Evolutionary conservation across 2,888 invertebrate species (phyloP).

Genomic region (Operophtera brumata): DNA sequence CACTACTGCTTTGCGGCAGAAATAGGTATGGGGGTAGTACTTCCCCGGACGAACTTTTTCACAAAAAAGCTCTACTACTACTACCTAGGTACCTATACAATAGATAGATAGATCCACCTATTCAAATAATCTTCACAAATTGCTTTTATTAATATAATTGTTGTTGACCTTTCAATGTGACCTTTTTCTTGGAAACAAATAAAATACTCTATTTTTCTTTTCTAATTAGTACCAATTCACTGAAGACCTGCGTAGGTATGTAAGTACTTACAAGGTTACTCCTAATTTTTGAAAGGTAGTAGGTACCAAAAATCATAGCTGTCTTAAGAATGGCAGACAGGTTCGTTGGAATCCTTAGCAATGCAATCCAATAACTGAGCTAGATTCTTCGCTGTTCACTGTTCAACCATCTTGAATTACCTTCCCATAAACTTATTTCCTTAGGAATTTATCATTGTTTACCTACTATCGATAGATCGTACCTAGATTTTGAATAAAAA

Average conservation of each 20-base stretch:
- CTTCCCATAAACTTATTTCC: conserved; percentile 22
- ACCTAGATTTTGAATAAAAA: no score
- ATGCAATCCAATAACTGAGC: conserved; percentile 53
- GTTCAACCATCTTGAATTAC: conserved; percentile 20
- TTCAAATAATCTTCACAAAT: not conserved
- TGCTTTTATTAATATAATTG: no score
- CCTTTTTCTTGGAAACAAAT: not conserved
- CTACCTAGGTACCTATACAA: no score
- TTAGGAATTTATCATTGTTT: no score
- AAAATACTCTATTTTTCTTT: not conserved
- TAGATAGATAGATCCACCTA: conserved; percentile 1
- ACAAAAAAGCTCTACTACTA: no score
- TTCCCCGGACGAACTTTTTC: no score
- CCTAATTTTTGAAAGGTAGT: not conserved
- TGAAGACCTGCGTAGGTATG: not conserved
- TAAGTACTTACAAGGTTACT: not conserved
- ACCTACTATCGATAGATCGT: no score
- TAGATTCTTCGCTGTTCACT: conserved; percentile 21
- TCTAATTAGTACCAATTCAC: not conserved
- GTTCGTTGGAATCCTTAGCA: conserved; percentile 49
- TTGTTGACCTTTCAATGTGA: not conserved
- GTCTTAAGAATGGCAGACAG: conserved; percentile 25
- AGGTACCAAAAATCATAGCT: conserved; percentile 27
- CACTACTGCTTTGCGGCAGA: no score
- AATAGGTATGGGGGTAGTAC: no score